phyloP scores from a whole-genome alignment of 2,888 invertebrate species.

The Euclidia mi region DNA sequence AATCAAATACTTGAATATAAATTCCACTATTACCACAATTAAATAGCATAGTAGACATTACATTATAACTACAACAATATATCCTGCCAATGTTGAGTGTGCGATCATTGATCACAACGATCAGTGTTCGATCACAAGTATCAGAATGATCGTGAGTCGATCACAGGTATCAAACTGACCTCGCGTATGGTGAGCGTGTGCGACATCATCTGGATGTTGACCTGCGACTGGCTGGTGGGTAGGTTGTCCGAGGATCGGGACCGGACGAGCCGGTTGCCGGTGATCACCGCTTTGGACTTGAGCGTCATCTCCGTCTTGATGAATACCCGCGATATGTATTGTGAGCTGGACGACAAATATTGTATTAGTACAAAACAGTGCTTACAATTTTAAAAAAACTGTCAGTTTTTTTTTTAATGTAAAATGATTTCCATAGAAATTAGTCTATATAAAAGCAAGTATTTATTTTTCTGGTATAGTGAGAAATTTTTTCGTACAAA shows the following conservation, averaged over 20 bases:
- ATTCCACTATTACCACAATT: too few species aligned
- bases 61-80: slow-evolving; percentile 7
- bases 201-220: slow-evolving; percentile 98
- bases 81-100: slow-evolving; percentile 10
- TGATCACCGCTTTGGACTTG: slow-evolving; percentile 95
- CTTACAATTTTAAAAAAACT: too few species aligned
- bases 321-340: slow-evolving; percentile 98
- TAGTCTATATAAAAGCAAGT: too few species aligned
- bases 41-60: too few species aligned
- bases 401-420: too few species aligned
- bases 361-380: not conserved
- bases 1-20: slow-evolving; percentile 5
- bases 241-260: slow-evolving; percentile 97
- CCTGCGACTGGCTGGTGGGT: slow-evolving; percentile 97
- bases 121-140: slow-evolving; percentile 6
- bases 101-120: slow-evolving; percentile 11
- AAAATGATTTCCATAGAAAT: too few species aligned
- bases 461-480: too few species aligned
- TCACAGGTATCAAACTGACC: slow-evolving; percentile 91
- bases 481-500: too few species aligned
- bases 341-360: slow-evolving; percentile 91
- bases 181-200: slow-evolving; percentile 98
- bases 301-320: slow-evolving; percentile 98
- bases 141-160: too few species aligned
- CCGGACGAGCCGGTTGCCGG: slow-evolving; percentile 94